Percentiles rank a stretch among this genome's conserved stretches.
Evolutionary conservation across 2,888 invertebrate genomes (phyloP).

Genomic region (Malacosoma neustria): DNA sequence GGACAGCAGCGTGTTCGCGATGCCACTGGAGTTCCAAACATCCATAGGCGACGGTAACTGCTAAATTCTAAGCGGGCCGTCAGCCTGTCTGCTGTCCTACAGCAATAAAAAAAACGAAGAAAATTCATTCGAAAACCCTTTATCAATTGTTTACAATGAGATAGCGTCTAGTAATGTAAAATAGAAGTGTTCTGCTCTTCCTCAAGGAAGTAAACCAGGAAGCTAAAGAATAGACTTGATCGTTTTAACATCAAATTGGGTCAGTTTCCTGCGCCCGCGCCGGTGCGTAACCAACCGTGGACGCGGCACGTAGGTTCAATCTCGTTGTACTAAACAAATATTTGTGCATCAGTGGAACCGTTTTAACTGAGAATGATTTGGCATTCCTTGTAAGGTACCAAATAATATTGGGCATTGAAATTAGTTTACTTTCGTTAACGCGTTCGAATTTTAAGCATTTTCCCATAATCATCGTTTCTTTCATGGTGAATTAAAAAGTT

Average conservation of each 20-base stretch:
- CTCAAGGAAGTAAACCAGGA: conserved; percentile 29
- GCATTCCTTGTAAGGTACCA: conserved; percentile 22
- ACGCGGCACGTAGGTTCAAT: conserved; percentile 37
- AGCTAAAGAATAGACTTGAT: conserved; percentile 24
- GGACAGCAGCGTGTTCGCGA: too few species aligned
- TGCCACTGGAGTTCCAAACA: too few species aligned
- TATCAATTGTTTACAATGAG: too few species aligned
- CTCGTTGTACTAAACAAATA: conserved; percentile 47
- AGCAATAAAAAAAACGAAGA: too few species aligned
- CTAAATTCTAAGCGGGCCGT: too few species aligned
- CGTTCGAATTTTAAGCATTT: conserved; percentile 7
- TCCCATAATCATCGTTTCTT: background rate
- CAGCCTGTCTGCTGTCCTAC: too few species aligned
- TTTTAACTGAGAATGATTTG: conserved; percentile 27
- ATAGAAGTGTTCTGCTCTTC: too few species aligned
- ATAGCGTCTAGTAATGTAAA: too few species aligned
- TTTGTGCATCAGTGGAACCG: conserved; percentile 34
- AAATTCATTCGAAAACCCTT: too few species aligned
- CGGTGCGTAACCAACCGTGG: conserved; percentile 28
- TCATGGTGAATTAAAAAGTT: too few species aligned
- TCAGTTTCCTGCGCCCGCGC: conserved; percentile 32
- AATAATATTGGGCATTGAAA: conserved; percentile 9
- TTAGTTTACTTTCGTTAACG: conserved; percentile 10
- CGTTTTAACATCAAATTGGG: conserved; percentile 27
- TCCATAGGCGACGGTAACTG: too few species aligned